Evolutionary conservation across 2,888 invertebrate species (phyloP).

Genomic region (Machimus atricapillus): DNA sequence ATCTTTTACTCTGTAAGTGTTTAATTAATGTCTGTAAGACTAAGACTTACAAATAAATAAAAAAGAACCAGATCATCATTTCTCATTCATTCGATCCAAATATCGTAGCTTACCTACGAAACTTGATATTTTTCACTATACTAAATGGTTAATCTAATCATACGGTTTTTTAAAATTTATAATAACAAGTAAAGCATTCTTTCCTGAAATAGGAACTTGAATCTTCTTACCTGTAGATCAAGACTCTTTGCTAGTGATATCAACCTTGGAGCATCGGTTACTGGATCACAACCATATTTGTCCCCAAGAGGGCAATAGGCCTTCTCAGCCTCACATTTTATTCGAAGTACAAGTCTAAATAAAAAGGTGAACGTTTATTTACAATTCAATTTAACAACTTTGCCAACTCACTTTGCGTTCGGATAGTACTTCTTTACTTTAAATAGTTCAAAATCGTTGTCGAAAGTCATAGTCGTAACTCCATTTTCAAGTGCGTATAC

Average conservation of each 20-base stretch:
- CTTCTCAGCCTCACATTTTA: constrained; percentile 83
- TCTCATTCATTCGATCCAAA: too few relatives aligned
- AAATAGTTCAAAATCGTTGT: constrained; percentile 89
- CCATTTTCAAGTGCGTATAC: constrained; percentile 78
- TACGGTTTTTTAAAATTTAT: too few relatives aligned
- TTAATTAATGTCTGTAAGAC: too few relatives aligned
- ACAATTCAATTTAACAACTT: background rate
- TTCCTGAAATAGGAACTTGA: too few relatives aligned
- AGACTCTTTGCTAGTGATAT: constrained; percentile 77
- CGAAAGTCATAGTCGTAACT: constrained; percentile 89
- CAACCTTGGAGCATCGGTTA: constrained; percentile 76
- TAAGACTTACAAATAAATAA: too few relatives aligned
- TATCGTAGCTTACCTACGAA: too few relatives aligned
- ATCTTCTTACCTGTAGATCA: constrained; percentile 70
- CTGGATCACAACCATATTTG: constrained; percentile 92
- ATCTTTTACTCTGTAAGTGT: too few relatives aligned
- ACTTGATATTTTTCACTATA: too few relatives aligned
- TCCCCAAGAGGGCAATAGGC: constrained; percentile 90
- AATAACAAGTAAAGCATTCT: too few relatives aligned
- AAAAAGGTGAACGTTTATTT: constrained; percentile 10
- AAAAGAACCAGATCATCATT: too few relatives aligned
- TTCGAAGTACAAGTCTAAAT: constrained; percentile 81
- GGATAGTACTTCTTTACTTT: constrained; percentile 87
- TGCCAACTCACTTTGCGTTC: constrained; percentile 67
- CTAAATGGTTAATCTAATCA: too few relatives aligned